phyloP scores from a whole-genome alignment of 2,797 vertebrate species.

The Fistularia commersonii region DNA sequence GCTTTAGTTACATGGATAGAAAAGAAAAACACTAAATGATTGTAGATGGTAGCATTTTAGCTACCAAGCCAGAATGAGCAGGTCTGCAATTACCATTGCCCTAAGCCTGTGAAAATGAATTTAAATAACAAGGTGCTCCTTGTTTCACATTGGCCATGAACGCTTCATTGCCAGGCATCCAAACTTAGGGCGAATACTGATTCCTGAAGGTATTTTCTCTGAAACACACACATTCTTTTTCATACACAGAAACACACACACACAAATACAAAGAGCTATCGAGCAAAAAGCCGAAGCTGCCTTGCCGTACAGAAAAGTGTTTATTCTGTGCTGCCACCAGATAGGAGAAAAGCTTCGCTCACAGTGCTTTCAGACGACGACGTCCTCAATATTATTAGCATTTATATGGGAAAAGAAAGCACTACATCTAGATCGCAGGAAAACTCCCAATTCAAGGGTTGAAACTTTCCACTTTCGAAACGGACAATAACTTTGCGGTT shows the following conservation, averaged over 20 bases:
- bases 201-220: conserved; percentile 26
- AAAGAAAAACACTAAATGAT: neutral
- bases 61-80: too few relatives aligned
- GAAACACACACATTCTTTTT: conserved; percentile 1
- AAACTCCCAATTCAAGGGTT: conserved; percentile 28
- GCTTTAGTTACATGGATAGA: neutral
- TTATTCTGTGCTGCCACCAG: conserved; percentile 63
- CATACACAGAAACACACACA: neutral
- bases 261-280: conserved; percentile 9
- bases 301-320: conserved; percentile 49
- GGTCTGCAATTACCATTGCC: too few relatives aligned
- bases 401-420: conserved; percentile 79
- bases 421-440: conserved; percentile 61
- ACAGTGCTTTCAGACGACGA: conserved; percentile 44
- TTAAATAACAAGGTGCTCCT: too few relatives aligned
- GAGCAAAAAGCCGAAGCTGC: conserved; percentile 22
- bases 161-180: too few relatives aligned
- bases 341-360: conserved; percentile 66
- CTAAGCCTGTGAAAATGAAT: too few relatives aligned
- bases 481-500: conserved; percentile 19
- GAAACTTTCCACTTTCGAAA: conserved; percentile 50
- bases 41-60: neutral
- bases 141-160: too few relatives aligned
- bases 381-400: conserved; percentile 74
- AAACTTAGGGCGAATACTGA: conserved; percentile 8